Base-by-base conservation (phyloP, 2,888 invertebrate genomes). In the Sinohyriopsis cumingii region DNA sequence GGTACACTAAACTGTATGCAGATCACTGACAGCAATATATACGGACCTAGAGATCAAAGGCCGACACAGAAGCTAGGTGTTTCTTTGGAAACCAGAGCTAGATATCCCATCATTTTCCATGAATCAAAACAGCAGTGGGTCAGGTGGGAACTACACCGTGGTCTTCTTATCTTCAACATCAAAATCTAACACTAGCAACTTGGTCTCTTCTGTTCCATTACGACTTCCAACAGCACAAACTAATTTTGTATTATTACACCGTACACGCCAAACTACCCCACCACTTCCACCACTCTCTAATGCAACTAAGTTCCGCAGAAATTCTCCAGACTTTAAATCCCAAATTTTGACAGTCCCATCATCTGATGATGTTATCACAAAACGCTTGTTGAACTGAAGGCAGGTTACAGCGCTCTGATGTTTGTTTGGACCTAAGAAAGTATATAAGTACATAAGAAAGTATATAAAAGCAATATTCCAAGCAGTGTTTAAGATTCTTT, bases 321-420 rank as follows among this genome's bases (percentile, higher is more conserved):
- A 99, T 87, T 97, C 96, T 74, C 94, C 91, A 68, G 97, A 98
- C 89, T 95, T 95, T 63, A 99, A 94, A 91, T 99, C 98, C 99
- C 99, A 99, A 72, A 99, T 92, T 91, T 99, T 99, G 24, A 99
- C 99, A 3, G 98, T 99, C 69, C 99, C 99, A 91, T 99, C 99
- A 90, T 99, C 99, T 2, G 98, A 98, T 20, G 99, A 99, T 33
- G 99, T 98, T 86, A 99, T 97, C 81, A 99, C 98, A 92, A 99
- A 98, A 77, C 96, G 95, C 91, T 97, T 97, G 76, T 91, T 89
- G 86, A 98, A 97, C 91, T 99, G 98, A 81, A 99, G 93, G 91
- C 98, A 98, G 59, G 99, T 99, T 69, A 99, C 99, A 66, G 99
- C 99, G 75, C 98, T 98, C 88, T 96, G 96, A 91, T 99, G 99